These are phyloP conservation scores for Pygoscelis antarcticus DNA, from an alignment of 2,113 vertebrate genomes.

Conservation along the genomic window DNA sequence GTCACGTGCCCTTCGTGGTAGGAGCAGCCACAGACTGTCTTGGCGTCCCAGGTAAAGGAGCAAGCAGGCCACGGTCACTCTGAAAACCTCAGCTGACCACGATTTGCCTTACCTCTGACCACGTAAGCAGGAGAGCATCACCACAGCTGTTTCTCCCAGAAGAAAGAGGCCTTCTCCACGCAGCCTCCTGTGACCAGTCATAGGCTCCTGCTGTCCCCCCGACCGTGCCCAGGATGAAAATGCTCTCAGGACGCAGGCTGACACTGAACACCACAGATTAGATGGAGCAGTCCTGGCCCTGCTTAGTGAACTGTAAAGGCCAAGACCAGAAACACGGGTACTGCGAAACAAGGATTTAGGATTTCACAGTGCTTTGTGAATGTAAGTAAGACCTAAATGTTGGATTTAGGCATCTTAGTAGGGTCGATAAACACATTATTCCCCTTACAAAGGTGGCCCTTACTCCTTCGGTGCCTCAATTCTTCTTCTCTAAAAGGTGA, in stretches of 20 bases:
- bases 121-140: not conserved
- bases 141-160: not conserved
- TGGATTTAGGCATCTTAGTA: not conserved
- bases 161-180: not conserved
- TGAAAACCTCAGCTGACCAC: not conserved
- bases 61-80: not conserved
- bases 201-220: not conserved
- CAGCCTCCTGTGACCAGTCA: not conserved
- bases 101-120: not conserved
- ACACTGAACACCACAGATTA: not conserved
- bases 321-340: not conserved
- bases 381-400: not conserved
- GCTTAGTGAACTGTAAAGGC: not conserved
- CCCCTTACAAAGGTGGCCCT: not conserved
- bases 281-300: not conserved
- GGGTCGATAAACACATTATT: not conserved
- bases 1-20: accelerated
- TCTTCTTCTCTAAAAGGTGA: not conserved
- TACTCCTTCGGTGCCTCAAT: not conserved
- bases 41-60: not conserved
- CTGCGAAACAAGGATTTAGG: not conserved
- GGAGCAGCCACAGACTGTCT: not conserved
- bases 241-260: not conserved
- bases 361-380: not conserved
- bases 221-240: not conserved